Percentiles rank a stretch among this genome's conserved stretches.
Conservation (phyloP, 1,140 invertebrate genomes). For the Agraylea sexmaculata region DNA sequence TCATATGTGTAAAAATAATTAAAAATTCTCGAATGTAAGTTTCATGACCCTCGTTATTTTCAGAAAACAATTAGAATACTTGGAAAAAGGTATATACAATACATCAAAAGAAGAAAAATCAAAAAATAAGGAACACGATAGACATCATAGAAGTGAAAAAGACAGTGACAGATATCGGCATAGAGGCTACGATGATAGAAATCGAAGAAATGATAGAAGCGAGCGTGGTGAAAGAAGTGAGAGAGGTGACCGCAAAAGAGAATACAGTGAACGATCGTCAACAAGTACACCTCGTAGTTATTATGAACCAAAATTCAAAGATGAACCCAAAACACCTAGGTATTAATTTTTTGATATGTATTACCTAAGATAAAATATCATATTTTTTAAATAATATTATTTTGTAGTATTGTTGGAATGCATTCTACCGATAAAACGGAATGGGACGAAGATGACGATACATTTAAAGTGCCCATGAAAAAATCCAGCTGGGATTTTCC, state of each 20-base stretch:
- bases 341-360: slow-evolving; percentile 16
- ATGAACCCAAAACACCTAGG: slow-evolving; percentile 73
- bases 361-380: neutral
- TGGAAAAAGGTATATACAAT: slow-evolving; percentile 42
- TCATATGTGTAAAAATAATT: slow-evolving; percentile 1
- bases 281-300: slow-evolving; percentile 45
- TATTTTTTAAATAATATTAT: neutral
- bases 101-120: slow-evolving; percentile 41
- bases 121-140: slow-evolving; percentile 30
- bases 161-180: slow-evolving; percentile 20
- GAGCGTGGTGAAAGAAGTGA: slow-evolving; percentile 21
- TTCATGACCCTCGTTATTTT: slow-evolving; percentile 23
- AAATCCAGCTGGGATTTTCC: slow-evolving; percentile 87
- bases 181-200: slow-evolving; percentile 24
- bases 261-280: slow-evolving; percentile 23
- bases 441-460: slow-evolving; percentile 88
- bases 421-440: slow-evolving; percentile 61
- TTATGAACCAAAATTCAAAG: slow-evolving; percentile 57
- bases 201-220: slow-evolving; percentile 23
- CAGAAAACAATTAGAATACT: slow-evolving; percentile 40
- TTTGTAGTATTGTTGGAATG: slow-evolving; percentile 44
- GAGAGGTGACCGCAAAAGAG: slow-evolving; percentile 34
- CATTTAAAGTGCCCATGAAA: slow-evolving; percentile 47
- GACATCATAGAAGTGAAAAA: slow-evolving; percentile 24
- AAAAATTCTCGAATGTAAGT: neutral